Conservation (phyloP, 2,888 invertebrate genomes). For the Herminia tarsipennalis region DNA sequence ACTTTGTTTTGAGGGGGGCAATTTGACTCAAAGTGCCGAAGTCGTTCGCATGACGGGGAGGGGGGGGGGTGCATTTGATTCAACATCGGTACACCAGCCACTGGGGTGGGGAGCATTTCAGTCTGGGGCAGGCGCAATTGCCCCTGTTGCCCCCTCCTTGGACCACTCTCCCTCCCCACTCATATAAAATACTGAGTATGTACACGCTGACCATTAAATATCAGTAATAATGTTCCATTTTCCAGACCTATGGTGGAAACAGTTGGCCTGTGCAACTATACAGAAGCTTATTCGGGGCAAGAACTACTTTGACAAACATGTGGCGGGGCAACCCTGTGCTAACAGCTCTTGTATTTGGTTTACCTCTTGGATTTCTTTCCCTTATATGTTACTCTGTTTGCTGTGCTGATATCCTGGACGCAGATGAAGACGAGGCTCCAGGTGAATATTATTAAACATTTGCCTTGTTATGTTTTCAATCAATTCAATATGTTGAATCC, state of each 20-base stretch:
- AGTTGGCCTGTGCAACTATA: conserved; percentile 91
- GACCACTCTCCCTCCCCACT: too few relatives aligned
- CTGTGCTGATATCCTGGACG: conserved; percentile 97
- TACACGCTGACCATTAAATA: too few relatives aligned
- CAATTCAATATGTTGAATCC: background rate
- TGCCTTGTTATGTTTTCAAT: background rate
- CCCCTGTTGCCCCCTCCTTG: too few relatives aligned
- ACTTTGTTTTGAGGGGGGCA: too few relatives aligned
- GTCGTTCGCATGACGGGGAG: too few relatives aligned
- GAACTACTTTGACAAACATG: conserved; percentile 92
- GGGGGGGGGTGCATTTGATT: too few relatives aligned
- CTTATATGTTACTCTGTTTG: conserved; percentile 98
- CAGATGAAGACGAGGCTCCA: conserved; percentile 90
- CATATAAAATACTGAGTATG: too few relatives aligned
- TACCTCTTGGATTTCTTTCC: conserved; percentile 96
- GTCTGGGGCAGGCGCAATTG: too few relatives aligned
- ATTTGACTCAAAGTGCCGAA: too few relatives aligned
- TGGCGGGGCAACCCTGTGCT: conserved; percentile 97
- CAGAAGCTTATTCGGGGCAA: conserved; percentile 93
- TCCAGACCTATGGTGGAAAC: conserved; percentile 94
- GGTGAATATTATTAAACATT: conserved; percentile 51
- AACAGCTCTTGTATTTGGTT: conserved; percentile 96
- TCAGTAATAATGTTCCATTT: too few relatives aligned
- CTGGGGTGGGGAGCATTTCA: too few relatives aligned
- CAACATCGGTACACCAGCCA: too few relatives aligned